phyloP scores from a whole-genome alignment of 1,140 invertebrate species.

The Camponotus vicinus region DNA sequence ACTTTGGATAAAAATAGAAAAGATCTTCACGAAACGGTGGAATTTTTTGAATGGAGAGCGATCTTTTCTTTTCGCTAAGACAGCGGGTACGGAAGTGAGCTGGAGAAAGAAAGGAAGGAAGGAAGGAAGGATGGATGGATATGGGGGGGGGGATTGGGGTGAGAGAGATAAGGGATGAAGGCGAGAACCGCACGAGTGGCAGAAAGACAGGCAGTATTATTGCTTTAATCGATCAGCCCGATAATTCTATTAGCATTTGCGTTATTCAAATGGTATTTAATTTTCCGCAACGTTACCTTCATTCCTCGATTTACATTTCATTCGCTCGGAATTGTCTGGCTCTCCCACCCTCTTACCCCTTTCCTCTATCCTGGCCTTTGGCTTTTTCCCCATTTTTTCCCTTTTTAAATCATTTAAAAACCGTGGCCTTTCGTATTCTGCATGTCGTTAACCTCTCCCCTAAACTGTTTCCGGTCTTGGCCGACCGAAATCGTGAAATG shows the following conservation, averaged over 20 bases:
- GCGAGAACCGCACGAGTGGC: slow-evolving; percentile 43
- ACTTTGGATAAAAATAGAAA: not conserved
- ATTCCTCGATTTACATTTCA: slow-evolving; percentile 84
- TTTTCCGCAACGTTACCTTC: slow-evolving; percentile 84
- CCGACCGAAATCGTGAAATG: slow-evolving; percentile 50
- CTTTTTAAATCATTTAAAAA: slow-evolving; percentile 78
- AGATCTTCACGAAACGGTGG: slow-evolving; percentile 35
- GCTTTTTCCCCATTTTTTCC: slow-evolving; percentile 39
- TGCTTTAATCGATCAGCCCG: slow-evolving; percentile 81
- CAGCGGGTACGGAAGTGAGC: slow-evolving; percentile 33
- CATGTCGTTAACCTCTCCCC: slow-evolving; percentile 82
- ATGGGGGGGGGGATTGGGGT: not conserved
- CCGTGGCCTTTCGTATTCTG: slow-evolving; percentile 78
- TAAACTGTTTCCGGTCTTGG: slow-evolving; percentile 63
- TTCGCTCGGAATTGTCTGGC: slow-evolving; percentile 78
- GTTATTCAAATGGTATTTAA: slow-evolving; percentile 85
- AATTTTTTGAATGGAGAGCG: slow-evolving; percentile 39
- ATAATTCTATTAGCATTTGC: slow-evolving; percentile 83
- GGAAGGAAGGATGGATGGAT: not conserved
- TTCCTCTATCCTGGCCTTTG: not conserved
- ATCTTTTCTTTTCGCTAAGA: slow-evolving; percentile 51
- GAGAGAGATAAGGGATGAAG: slow-evolving; percentile 18
- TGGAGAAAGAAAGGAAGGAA: not conserved
- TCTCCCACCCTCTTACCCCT: not conserved
- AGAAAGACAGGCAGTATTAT: slow-evolving; percentile 75